Evolutionary conservation across 2,888 invertebrate genomes (phyloP).

Genomic region (Aquatica leii): DNA sequence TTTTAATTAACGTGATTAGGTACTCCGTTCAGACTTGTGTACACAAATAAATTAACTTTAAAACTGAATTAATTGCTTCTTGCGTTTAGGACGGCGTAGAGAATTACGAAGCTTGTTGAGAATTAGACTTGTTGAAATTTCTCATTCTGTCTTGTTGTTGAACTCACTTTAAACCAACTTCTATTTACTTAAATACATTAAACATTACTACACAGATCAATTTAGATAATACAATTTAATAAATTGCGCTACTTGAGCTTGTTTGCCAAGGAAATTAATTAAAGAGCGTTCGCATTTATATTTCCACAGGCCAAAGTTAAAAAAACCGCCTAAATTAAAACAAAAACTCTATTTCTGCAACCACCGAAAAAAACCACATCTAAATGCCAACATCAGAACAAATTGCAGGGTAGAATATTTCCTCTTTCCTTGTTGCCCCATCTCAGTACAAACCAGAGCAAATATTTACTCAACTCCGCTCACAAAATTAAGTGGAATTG

Average conservation of each 20-base stretch:
- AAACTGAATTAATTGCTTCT: slow-evolving; percentile 63
- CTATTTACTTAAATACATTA: slow-evolving; percentile 39
- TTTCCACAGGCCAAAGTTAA: slow-evolving; percentile 15
- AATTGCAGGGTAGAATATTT: slow-evolving; percentile 44
- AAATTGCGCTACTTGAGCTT: too few species aligned
- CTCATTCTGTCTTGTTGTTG: slow-evolving; percentile 50
- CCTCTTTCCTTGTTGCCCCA: slow-evolving; percentile 42
- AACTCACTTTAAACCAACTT: slow-evolving; percentile 37
- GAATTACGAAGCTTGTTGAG: slow-evolving; percentile 54
- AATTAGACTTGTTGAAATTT: slow-evolving; percentile 57
- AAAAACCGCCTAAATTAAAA: slow-evolving; percentile 44
- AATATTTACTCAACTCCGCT: slow-evolving; percentile 62
- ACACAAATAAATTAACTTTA: slow-evolving; percentile 63
- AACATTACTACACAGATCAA: slow-evolving; percentile 14
- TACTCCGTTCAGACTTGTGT: slow-evolving; percentile 57
- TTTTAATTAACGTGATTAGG: slow-evolving; percentile 63
- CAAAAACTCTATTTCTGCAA: slow-evolving; percentile 42
- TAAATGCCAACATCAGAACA: slow-evolving; percentile 43
- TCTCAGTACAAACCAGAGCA: slow-evolving; percentile 58
- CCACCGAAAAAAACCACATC: slow-evolving; percentile 38
- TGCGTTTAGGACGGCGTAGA: slow-evolving; percentile 56
- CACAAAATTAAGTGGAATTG: slow-evolving; percentile 64
- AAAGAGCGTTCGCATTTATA: neutral
- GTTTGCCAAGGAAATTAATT: too few species aligned
- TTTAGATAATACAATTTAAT: too few species aligned